Conservation (phyloP, 1,140 invertebrate genomes). For the Papilio glaucus region DNA sequence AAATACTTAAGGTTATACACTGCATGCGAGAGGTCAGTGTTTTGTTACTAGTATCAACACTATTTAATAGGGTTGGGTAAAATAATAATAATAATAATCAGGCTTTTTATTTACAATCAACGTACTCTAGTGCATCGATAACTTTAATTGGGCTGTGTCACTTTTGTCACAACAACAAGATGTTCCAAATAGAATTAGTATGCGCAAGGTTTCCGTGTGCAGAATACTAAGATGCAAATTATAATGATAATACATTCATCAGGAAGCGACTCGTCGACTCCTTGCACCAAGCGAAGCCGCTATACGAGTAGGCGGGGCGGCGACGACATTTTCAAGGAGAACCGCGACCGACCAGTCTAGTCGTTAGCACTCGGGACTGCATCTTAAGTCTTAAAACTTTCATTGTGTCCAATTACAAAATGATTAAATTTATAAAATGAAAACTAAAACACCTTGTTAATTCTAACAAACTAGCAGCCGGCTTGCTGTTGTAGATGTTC, state of each 20-base stretch:
- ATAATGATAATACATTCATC: slow-evolving; percentile 10
- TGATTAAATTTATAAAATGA: no score
- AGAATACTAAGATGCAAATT: background rate
- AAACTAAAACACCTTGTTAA: no score
- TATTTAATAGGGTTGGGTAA: no score
- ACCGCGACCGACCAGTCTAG: background rate
- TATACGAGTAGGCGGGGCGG: background rate
- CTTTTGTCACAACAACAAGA: background rate
- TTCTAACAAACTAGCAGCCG: no score
- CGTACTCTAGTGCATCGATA: background rate
- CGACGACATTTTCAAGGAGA: background rate
- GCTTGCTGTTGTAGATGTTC: no score
- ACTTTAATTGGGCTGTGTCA: background rate
- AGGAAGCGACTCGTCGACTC: background rate
- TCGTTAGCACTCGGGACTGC: background rate
- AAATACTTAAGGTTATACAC: no score
- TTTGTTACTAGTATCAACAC: no score
- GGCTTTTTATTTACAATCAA: background rate
- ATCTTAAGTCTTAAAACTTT: background rate
- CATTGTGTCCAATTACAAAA: no score
- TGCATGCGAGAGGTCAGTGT: no score
- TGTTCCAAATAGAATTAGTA: background rate
- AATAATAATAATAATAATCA: no score
- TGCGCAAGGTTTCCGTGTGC: background rate
- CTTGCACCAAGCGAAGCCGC: background rate